phyloP scores from a whole-genome alignment of 2,797 vertebrate genomes.

The Myripristis murdjan region DNA sequence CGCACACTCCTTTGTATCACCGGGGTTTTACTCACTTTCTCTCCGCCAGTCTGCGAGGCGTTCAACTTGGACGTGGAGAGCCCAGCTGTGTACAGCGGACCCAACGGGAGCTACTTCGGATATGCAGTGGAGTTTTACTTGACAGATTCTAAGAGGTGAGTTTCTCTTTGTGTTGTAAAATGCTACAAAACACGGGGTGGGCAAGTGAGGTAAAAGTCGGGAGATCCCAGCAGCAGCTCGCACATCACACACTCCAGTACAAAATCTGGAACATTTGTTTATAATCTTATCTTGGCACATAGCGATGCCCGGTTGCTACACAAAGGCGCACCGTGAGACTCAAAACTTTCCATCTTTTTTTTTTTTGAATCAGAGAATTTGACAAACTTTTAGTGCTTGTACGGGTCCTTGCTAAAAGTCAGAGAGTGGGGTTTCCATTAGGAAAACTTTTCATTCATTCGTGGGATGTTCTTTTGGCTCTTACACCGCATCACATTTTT shows the following conservation, averaged over 20 bases:
- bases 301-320: not conserved
- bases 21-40: constrained; percentile 61
- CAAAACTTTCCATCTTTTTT: constrained; percentile 51
- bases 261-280: constrained; percentile 7
- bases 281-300: constrained; percentile 5
- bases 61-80: constrained; percentile 92
- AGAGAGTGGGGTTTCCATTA: constrained; percentile 18
- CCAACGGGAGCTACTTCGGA: constrained; percentile 91
- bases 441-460: not conserved
- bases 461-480: constrained; percentile 23
- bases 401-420: constrained; percentile 25
- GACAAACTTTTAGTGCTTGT: constrained; percentile 38
- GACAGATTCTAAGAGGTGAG: constrained; percentile 88
- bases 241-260: not conserved
- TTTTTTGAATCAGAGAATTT: not conserved
- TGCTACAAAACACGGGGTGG: not conserved
- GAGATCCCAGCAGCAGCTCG: not conserved
- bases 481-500: constrained; percentile 27
- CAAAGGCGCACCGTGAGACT: too few species aligned
- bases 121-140: constrained; percentile 94
- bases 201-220: not conserved
- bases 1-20: constrained; percentile 61
- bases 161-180: constrained; percentile 5
- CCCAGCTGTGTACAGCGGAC: constrained; percentile 88
- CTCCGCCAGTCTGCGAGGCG: constrained; percentile 77